Percentiles rank a stretch among this genome's conserved stretches.
These are phyloP conservation scores for Plumapathes pennacea DNA, from an alignment of 92 coral and sea anemone species.

Conservation along the genomic window DNA sequence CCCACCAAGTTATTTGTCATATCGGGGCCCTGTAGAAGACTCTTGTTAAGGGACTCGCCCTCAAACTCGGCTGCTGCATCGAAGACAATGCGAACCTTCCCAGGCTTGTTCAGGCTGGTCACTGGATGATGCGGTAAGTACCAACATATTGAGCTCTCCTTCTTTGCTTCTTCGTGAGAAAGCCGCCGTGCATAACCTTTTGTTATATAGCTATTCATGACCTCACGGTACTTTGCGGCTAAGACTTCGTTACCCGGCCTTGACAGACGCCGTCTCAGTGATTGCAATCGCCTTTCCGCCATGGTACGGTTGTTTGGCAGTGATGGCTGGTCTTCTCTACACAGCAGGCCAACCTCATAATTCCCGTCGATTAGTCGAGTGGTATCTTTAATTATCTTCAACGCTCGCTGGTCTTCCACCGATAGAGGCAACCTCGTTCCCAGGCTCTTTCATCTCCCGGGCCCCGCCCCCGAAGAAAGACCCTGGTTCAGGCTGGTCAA, in stretches of 20 bases:
- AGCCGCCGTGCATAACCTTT: slow-evolving; percentile 51
- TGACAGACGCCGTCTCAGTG: slow-evolving; percentile 11
- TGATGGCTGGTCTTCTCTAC: slow-evolving; percentile 10
- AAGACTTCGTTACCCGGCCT: slow-evolving; percentile 10
- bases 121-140: slow-evolving; percentile 55
- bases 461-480: too few species aligned
- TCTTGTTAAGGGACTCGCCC: slow-evolving; percentile 37
- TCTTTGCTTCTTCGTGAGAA: slow-evolving; percentile 18
- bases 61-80: slow-evolving; percentile 47
- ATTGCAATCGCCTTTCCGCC: slow-evolving; percentile 16
- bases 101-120: slow-evolving; percentile 52
- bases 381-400: slow-evolving; percentile 36
- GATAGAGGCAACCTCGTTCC: slow-evolving; percentile 34
- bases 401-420: slow-evolving; percentile 38
- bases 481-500: too few species aligned
- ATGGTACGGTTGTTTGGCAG: slow-evolving; percentile 19
- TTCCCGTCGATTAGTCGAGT: slow-evolving; percentile 16
- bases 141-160: slow-evolving; percentile 23
- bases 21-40: slow-evolving; percentile 43
- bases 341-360: slow-evolving; percentile 24
- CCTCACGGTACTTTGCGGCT: slow-evolving; percentile 27
- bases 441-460: too few species aligned
- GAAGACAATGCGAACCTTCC: slow-evolving; percentile 46
- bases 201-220: slow-evolving; percentile 38
- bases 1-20: slow-evolving; percentile 49